A percentile compares a stretch with the other conserved stretches of the same genome.
These are phyloP conservation scores for Chinchilla lanigera DNA, from an alignment of 2,113 vertebrate species.

Conservation along the genomic window DNA sequence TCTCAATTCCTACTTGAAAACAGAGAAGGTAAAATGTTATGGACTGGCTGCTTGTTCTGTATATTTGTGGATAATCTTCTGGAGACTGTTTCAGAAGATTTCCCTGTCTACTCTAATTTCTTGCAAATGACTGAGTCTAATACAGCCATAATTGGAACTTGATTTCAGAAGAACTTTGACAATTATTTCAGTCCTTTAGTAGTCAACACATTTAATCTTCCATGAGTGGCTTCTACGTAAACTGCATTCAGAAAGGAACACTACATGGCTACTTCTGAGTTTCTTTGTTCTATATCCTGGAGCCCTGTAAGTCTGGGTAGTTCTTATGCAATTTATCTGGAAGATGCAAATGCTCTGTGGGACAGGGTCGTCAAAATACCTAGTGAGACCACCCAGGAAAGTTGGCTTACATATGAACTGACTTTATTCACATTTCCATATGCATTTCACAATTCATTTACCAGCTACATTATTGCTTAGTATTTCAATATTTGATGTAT, in stretches of 20 bases:
- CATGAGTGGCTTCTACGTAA: constrained; percentile 95
- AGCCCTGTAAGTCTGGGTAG: constrained; percentile 89
- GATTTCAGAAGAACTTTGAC: constrained; percentile 95
- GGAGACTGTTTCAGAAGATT: constrained; percentile 86
- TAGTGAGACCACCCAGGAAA: constrained; percentile 89
- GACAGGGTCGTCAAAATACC: constrained; percentile 86
- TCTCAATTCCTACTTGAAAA: constrained; percentile 75
- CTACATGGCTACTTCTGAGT: constrained; percentile 84
- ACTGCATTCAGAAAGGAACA: constrained; percentile 87
- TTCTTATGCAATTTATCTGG: constrained; percentile 88
- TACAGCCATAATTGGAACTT: constrained; percentile 88
- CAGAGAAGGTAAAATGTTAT: constrained; percentile 86
- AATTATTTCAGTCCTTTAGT: constrained; percentile 91
- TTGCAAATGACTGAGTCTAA: constrained; percentile 89
- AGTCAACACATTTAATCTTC: constrained; percentile 90
- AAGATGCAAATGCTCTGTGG: constrained; percentile 94
- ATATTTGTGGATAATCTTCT: constrained; percentile 89
- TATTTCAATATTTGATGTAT: constrained; percentile 92
- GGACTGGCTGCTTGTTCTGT: constrained; percentile 94
- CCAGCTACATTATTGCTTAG: constrained; percentile 90
- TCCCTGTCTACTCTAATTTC: constrained; percentile 93
- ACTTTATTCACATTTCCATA: constrained; percentile 93
- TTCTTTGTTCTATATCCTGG: constrained; percentile 90
- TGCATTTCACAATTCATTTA: constrained; percentile 93
- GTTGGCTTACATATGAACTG: constrained; percentile 90